Conservation (phyloP, 2,113 vertebrate species). For the Tympanuchus pallidicinctus region DNA sequence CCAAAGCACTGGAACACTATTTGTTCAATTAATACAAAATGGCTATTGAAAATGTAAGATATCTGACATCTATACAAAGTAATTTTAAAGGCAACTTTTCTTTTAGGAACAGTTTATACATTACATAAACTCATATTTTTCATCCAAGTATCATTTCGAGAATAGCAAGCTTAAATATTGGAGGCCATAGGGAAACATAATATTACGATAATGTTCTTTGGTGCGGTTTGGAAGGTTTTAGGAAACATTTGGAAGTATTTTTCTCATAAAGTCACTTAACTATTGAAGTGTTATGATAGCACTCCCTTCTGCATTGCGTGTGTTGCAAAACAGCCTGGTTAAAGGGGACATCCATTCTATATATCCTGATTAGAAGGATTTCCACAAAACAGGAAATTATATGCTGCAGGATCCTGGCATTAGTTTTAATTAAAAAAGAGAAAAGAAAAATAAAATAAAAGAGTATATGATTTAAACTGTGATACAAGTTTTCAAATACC, state of each 20-base stretch:
- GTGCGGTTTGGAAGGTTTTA: conserved; percentile 93
- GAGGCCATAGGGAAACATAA: conserved; percentile 91
- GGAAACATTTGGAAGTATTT: conserved; percentile 98
- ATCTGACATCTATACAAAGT: conserved; percentile 62
- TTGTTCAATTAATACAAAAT: conserved; percentile 70
- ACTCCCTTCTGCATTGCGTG: conserved; percentile 82
- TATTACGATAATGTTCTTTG: conserved; percentile 94
- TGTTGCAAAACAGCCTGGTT: conserved; percentile 64
- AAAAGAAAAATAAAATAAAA: neutral
- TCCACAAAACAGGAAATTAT: conserved; percentile 71
- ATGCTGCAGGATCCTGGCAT: conserved; percentile 64
- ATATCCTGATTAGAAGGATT: conserved; percentile 75
- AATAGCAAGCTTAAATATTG: conserved; percentile 87
- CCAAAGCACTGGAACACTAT: neutral
- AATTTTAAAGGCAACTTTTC: conserved; percentile 70
- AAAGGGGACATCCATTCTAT: conserved; percentile 71
- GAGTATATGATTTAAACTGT: conserved; percentile 41
- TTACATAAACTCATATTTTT: conserved; percentile 83
- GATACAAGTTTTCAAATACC: conserved; percentile 39
- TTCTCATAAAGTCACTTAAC: conserved; percentile 95
- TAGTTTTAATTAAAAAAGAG: conserved; percentile 73
- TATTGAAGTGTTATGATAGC: conserved; percentile 93
- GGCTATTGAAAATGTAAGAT: conserved; percentile 68
- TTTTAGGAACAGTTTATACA: conserved; percentile 74
- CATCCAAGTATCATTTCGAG: conserved; percentile 89